These are phyloP conservation scores for Belonocnema kinseyi DNA, from an alignment of 1,140 invertebrate genomes.

Conservation along the genomic window DNA sequence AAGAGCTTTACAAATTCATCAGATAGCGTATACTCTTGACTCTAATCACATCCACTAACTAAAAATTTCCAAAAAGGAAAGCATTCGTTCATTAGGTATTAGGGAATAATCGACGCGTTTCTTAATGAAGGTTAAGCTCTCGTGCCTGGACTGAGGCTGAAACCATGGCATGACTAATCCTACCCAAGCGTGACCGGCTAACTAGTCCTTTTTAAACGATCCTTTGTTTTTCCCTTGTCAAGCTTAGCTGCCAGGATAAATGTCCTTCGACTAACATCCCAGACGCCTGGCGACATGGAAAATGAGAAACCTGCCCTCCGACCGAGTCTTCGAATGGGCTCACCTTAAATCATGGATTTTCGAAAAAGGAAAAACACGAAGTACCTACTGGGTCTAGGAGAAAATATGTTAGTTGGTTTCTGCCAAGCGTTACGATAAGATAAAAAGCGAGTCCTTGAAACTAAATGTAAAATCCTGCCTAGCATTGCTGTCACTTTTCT, in stretches of 20 bases:
- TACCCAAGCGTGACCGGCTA: background rate
- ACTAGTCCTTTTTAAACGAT: constrained; percentile 32
- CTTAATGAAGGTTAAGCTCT: no score
- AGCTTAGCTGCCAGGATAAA: constrained; percentile 47
- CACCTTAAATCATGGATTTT: constrained; percentile 58
- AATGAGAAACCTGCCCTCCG: constrained; percentile 15
- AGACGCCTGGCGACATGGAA: constrained; percentile 19
- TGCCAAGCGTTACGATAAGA: constrained; percentile 56
- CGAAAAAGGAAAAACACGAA: constrained; percentile 26
- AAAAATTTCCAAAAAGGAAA: no score
- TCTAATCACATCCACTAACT: no score
- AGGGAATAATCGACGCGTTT: no score
- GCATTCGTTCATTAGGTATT: no score
- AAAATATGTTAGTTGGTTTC: constrained; percentile 35
- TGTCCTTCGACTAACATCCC: constrained; percentile 16
- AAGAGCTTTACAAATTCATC: no score
- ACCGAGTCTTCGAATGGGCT: constrained; percentile 15
- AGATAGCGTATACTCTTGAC: no score
- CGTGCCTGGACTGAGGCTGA: background rate
- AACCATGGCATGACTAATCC: background rate
- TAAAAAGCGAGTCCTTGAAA: constrained; percentile 41
- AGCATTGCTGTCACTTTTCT: background rate
- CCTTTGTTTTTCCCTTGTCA: constrained; percentile 46
- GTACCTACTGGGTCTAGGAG: background rate
- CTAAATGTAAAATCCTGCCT: constrained; percentile 2